Evolutionary conservation across 2,113 vertebrate species (phyloP).

Genomic region (Agelaius tricolor): DNA sequence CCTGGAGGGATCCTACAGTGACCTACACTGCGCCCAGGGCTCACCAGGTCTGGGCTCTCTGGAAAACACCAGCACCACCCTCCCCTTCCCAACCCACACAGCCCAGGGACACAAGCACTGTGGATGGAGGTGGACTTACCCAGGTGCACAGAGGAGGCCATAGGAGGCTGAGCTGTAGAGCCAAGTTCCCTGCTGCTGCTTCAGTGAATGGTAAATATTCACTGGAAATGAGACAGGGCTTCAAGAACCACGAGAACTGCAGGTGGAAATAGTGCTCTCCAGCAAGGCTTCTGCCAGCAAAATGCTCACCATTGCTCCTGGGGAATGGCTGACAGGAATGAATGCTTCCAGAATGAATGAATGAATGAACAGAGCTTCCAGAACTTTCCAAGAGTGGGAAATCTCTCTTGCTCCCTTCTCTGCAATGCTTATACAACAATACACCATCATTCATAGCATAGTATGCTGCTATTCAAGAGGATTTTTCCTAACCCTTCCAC

Average conservation of each 20-base stretch:
- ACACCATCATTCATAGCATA: background rate
- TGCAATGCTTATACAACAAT: background rate
- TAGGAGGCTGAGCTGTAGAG: background rate
- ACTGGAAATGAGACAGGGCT: background rate
- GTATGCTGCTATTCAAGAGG: background rate
- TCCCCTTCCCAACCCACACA: background rate
- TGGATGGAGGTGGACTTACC: rapidly evolving
- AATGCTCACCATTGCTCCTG: background rate
- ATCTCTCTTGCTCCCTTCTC: background rate
- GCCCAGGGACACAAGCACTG: background rate
- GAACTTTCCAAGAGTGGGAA: background rate
- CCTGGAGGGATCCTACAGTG: background rate
- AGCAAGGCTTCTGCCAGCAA: background rate
- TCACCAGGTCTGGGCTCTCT: background rate
- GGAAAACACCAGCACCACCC: too few relatives aligned
- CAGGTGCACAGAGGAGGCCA: background rate
- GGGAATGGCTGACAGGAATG: background rate
- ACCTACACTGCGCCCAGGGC: rapidly evolving
- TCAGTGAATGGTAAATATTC: background rate
- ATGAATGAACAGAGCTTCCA: background rate
- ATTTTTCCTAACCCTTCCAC: background rate
- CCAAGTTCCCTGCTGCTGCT: background rate
- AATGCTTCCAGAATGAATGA: too few relatives aligned
- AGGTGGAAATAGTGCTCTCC: background rate
- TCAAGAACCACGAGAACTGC: rapidly evolving